phyloP scores from a whole-genome alignment of 2,888 invertebrate genomes.

The Hirtodrosophila alboralis region DNA sequence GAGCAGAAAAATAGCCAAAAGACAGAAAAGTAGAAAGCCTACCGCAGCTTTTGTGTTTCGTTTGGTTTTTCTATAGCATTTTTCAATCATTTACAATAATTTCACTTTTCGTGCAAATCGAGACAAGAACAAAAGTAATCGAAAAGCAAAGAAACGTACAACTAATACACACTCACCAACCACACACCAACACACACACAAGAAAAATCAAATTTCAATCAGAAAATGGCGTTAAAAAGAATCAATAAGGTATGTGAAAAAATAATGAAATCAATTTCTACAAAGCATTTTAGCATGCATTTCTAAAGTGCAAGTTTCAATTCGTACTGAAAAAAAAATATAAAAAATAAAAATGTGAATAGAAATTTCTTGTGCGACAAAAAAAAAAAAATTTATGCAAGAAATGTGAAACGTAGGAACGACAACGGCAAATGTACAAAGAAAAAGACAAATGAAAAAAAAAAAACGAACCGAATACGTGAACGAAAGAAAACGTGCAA shows the following conservation, averaged over 20 bases:
- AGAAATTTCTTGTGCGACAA: conserved; percentile 63
- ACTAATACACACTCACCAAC: conserved; percentile 62
- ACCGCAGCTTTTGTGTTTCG: conserved; percentile 70
- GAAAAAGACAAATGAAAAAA: conserved; percentile 45
- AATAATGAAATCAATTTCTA: conserved; percentile 56
- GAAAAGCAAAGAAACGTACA: conserved; percentile 66
- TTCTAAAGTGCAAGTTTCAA: conserved; percentile 33
- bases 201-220: conserved; percentile 82
- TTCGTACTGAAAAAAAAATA: conserved; percentile 31
- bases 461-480: conserved; percentile 52
- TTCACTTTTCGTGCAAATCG: conserved; percentile 52
- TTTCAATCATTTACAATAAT: conserved; percentile 56
- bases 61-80: conserved; percentile 68
- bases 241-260: conserved; percentile 90
- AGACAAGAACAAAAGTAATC: conserved; percentile 59
- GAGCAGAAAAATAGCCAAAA: conserved; percentile 68
- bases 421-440: conserved; percentile 56
- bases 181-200: conserved; percentile 68
- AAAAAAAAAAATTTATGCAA: conserved; percentile 75
- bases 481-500: conserved; percentile 72
- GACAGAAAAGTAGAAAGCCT: conserved; percentile 41
- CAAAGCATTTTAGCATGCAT: conserved; percentile 42
- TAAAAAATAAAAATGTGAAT: no score
- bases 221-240: conserved; percentile 97
- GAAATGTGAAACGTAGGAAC: conserved; percentile 81